These are phyloP conservation scores for Cromileptes altivelis DNA, from an alignment of 2,113 vertebrate species.

Conservation along the genomic window DNA sequence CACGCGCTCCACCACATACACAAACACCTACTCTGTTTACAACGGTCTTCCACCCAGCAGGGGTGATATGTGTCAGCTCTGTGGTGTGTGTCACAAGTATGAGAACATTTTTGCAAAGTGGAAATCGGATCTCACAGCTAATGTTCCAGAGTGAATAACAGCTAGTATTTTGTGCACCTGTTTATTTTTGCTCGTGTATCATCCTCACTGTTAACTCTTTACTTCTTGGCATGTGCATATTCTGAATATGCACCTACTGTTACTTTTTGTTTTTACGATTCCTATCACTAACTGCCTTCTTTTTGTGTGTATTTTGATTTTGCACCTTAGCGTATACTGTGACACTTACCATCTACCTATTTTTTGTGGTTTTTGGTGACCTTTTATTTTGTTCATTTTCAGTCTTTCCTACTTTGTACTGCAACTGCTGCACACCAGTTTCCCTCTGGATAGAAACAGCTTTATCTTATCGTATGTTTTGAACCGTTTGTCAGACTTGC, in stretches of 20 bases:
- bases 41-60: conserved; percentile 29
- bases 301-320: too few species aligned
- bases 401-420: too few species aligned
- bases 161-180: background rate
- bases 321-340: too few species aligned
- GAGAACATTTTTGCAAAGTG: conserved; percentile 36
- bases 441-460: too few species aligned
- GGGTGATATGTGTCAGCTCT: conserved; percentile 41
- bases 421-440: too few species aligned
- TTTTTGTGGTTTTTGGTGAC: too few species aligned
- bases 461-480: too few species aligned
- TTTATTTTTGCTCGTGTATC: background rate
- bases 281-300: too few species aligned
- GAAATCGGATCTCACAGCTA: conserved; percentile 30
- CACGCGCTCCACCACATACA: conserved; percentile 22
- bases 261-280: too few species aligned
- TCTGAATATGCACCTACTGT: background rate
- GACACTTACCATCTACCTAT: too few species aligned
- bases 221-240: background rate
- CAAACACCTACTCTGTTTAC: conserved; percentile 45
- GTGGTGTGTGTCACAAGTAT: conserved; percentile 20
- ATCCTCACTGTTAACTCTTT: background rate
- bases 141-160: background rate
- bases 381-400: too few species aligned
- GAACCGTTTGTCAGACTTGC: background rate